Percentiles rank a stretch among this genome's conserved stretches.
Evolutionary conservation across 1,140 invertebrate species (phyloP).

Genomic region (Anoplolepis gracilipes): DNA sequence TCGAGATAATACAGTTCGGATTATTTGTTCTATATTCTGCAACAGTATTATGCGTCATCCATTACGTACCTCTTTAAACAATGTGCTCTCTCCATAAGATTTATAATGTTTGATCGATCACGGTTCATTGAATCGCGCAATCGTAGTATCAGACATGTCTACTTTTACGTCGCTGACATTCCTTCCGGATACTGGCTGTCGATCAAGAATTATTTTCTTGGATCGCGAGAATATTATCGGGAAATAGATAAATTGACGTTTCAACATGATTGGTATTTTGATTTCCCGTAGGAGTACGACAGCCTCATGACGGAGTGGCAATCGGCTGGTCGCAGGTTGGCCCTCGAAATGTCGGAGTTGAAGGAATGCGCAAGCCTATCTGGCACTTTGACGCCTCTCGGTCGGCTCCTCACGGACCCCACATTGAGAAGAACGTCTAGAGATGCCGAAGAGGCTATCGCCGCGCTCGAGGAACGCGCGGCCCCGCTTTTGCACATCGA

Average conservation of each 20-base stretch:
- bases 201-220: conserved; percentile 14
- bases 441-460: conserved; percentile 81
- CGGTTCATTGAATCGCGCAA: conserved; percentile 28
- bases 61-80: conserved; percentile 40
- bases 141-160: conserved; percentile 18
- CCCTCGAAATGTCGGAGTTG: conserved; percentile 84
- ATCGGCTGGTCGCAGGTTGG: conserved; percentile 82
- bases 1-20: conserved; percentile 44
- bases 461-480: conserved; percentile 82
- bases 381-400: conserved; percentile 82
- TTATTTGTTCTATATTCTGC: conserved; percentile 47
- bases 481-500: conserved; percentile 80
- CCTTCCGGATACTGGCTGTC: background rate
- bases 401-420: conserved; percentile 82
- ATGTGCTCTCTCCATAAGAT: conserved; percentile 33
- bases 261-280: conserved; percentile 28
- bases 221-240: background rate
- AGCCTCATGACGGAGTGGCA: conserved; percentile 84
- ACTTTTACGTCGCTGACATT: conserved; percentile 42
- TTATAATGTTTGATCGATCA: conserved; percentile 3
- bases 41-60: conserved; percentile 50
- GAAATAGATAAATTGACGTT: background rate
- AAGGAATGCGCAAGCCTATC: conserved; percentile 82
- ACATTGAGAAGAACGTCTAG: conserved; percentile 82
- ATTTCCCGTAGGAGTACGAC: conserved; percentile 82